Evolutionary conservation across 2,888 invertebrate genomes (phyloP).

Genomic region (Allygus modestus): DNA sequence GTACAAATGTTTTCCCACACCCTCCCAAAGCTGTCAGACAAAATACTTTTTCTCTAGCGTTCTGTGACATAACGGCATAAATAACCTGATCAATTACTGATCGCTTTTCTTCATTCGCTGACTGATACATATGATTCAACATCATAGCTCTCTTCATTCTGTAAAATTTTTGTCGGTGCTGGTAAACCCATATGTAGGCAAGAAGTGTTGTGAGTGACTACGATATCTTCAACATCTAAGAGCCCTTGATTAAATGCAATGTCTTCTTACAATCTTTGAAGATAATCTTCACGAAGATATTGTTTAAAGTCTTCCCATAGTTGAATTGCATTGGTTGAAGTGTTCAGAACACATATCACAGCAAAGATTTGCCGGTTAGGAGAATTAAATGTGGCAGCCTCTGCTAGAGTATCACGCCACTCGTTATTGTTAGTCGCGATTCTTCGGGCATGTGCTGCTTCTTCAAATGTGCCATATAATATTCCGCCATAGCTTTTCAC

Average conservation of each 20-base stretch:
- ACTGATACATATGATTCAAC: slow-evolving; percentile 15
- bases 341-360: slow-evolving; percentile 29
- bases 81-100: slow-evolving; percentile 19
- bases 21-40: slow-evolving; percentile 30
- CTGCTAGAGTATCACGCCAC: slow-evolving; percentile 11
- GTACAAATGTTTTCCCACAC: slow-evolving; percentile 50
- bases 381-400: too few relatives aligned
- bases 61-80: not conserved
- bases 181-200: slow-evolving; percentile 5
- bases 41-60: slow-evolving; percentile 6
- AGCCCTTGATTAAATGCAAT: slow-evolving; percentile 20
- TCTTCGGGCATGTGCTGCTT: too few relatives aligned
- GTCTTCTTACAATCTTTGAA: not conserved
- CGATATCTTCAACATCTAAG: slow-evolving; percentile 35
- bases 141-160: not conserved
- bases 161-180: not conserved
- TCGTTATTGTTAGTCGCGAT: too few relatives aligned
- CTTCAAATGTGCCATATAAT: too few relatives aligned
- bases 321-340: too few relatives aligned
- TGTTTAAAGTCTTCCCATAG: too few relatives aligned
- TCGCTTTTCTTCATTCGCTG: slow-evolving; percentile 30
- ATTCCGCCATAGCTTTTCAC: slow-evolving; percentile 20
- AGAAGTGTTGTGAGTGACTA: slow-evolving; percentile 44
- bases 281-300: slow-evolving; percentile 44
- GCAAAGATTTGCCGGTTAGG: too few relatives aligned